Evolutionary conservation across 1,140 invertebrate genomes (phyloP).

Genomic region (Rhyzopertha dominica): DNA sequence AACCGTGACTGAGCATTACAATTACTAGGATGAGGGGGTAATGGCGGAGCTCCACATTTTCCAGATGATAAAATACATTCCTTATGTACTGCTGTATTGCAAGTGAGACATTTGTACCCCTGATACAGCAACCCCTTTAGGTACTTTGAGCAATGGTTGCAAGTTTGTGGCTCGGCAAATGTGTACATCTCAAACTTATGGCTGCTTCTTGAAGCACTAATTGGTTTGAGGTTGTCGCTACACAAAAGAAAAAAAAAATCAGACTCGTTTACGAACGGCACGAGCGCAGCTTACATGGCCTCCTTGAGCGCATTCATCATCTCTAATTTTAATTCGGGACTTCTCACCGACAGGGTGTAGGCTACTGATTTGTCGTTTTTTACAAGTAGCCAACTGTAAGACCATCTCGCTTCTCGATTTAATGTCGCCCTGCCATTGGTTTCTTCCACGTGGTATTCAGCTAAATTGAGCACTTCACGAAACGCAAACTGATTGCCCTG

Average conservation of each 20-base stretch:
- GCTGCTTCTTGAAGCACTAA: constrained; percentile 69
- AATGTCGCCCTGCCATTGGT: constrained; percentile 56
- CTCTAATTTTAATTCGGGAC: constrained; percentile 78
- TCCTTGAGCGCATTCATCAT: constrained; percentile 91
- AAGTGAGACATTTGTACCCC: constrained; percentile 74
- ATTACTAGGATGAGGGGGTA: constrained; percentile 49
- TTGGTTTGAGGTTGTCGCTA: constrained; percentile 85
- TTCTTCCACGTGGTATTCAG: constrained; percentile 85
- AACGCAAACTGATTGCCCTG: constrained; percentile 90
- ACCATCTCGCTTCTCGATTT: constrained; percentile 68
- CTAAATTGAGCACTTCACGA: constrained; percentile 77
- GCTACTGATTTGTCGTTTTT: constrained; percentile 75
- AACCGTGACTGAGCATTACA: too few species aligned
- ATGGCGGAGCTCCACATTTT: constrained; percentile 59
- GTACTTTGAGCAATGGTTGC: constrained; percentile 80
- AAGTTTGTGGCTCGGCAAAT: constrained; percentile 75
- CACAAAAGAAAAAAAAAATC: constrained; percentile 20
- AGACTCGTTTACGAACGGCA: not conserved
- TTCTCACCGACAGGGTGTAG: constrained; percentile 86
- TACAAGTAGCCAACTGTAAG: constrained; percentile 77
- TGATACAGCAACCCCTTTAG: constrained; percentile 80
- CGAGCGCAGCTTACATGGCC: constrained; percentile 68
- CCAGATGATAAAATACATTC: constrained; percentile 70
- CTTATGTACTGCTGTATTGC: constrained; percentile 69
- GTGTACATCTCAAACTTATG: constrained; percentile 85